Evolutionary conservation across 2,888 invertebrate species (phyloP).

Genomic region (Mamestra brassicae): DNA sequence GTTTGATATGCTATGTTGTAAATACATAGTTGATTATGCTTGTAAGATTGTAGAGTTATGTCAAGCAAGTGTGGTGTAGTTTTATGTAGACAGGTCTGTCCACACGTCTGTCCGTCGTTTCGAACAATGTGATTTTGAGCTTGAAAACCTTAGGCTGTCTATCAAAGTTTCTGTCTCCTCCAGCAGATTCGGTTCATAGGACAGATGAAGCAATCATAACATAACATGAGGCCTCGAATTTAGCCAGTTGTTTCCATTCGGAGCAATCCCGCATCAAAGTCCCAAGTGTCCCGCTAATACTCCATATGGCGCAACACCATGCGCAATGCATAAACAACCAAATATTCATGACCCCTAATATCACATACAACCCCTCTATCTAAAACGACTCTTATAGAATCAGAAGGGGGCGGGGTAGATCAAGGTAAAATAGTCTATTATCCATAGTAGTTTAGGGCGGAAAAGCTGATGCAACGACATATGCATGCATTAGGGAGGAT

Average conservation of each 20-base stretch:
- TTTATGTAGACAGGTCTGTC: not conserved
- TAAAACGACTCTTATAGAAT: slow-evolving; percentile 9
- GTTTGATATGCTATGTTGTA: slow-evolving; percentile 9
- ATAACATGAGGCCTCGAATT: slow-evolving; percentile 71
- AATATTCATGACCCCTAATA: slow-evolving; percentile 68
- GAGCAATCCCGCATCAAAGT: slow-evolving; percentile 82
- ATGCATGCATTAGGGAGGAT: slow-evolving; percentile 90
- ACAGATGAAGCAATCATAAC: slow-evolving; percentile 37
- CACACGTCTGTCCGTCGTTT: not conserved
- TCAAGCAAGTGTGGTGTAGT: not conserved
- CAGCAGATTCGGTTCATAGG: not conserved
- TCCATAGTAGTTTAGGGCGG: slow-evolving; percentile 85
- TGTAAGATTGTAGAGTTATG: slow-evolving; percentile 3
- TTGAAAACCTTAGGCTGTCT: not conserved
- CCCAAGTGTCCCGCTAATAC: slow-evolving; percentile 89
- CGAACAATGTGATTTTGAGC: not conserved
- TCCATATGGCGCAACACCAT: slow-evolving; percentile 89
- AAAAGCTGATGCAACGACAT: slow-evolving; percentile 88
- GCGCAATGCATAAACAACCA: slow-evolving; percentile 83
- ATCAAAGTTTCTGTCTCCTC: not conserved
- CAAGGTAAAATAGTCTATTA: slow-evolving; percentile 76
- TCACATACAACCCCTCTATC: slow-evolving; percentile 27
- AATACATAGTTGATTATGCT: slow-evolving; percentile 23
- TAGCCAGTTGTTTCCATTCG: slow-evolving; percentile 88
- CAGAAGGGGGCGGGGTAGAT: slow-evolving; percentile 61